Percentiles rank a stretch among this genome's conserved stretches.
phyloP scores from a whole-genome alignment of 2,113 vertebrate genomes.

The Planiliza haematocheilus region DNA sequence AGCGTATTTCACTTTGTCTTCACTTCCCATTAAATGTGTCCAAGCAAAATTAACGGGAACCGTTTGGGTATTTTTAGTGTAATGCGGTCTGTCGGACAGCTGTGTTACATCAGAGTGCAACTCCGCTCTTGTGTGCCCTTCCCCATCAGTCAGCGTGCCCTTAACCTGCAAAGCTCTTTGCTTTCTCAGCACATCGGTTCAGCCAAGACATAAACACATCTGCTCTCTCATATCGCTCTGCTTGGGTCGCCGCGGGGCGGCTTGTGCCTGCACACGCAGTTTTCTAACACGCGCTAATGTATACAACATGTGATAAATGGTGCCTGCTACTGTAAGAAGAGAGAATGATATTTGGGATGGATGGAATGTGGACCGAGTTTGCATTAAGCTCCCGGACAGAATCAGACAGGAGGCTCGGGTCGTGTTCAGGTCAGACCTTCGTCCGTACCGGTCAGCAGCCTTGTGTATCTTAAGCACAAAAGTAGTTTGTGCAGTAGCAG shows the following conservation, averaged over 20 bases:
- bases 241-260: slow-evolving; percentile 4
- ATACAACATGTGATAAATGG: slow-evolving; percentile 53
- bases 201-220: slow-evolving; percentile 67
- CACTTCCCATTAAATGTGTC: slow-evolving; percentile 39
- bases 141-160: slow-evolving; percentile 37
- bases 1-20: slow-evolving; percentile 24
- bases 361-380: slow-evolving; percentile 26
- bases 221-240: background rate
- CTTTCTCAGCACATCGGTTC: slow-evolving; percentile 41
- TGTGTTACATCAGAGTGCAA: slow-evolving; percentile 58
- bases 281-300: slow-evolving; percentile 35
- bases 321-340: slow-evolving; percentile 42
- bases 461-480: background rate
- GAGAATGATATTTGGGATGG: background rate
- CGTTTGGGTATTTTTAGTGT: slow-evolving; percentile 24
- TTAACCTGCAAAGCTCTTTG: slow-evolving; percentile 38
- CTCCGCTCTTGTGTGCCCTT: slow-evolving; percentile 18
- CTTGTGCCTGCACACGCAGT: slow-evolving; percentile 28
- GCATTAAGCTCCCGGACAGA: slow-evolving; percentile 18
- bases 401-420: slow-evolving; percentile 5
- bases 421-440: slow-evolving; percentile 30
- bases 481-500: too few species aligned
- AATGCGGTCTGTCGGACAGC: slow-evolving; percentile 60
- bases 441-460: background rate
- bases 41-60: slow-evolving; percentile 21